phyloP scores from a whole-genome alignment of 2,888 invertebrate genomes.

The Cacoxenus indagator region DNA sequence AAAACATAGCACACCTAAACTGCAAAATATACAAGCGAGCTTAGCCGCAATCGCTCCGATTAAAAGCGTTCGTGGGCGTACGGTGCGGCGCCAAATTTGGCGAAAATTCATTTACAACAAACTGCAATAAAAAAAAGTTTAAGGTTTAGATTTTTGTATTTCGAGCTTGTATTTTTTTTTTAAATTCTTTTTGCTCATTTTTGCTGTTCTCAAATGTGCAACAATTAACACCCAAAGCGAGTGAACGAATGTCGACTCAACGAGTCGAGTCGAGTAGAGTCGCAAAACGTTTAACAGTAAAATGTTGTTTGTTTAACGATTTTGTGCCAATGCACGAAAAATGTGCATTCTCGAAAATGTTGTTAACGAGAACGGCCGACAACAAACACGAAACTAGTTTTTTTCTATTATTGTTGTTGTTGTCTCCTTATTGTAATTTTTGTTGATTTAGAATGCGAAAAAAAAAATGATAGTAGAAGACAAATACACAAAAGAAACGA shows the following conservation, averaged over 20 bases:
- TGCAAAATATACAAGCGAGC: no score
- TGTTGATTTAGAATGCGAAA: conserved; percentile 9
- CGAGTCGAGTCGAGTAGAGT: no score
- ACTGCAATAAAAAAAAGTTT: conserved; percentile 51
- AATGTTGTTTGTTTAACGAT: conserved; percentile 59
- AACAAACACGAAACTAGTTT: conserved; percentile 44
- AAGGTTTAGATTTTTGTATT: conserved; percentile 5
- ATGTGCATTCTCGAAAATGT: conserved; percentile 46
- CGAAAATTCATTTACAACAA: conserved; percentile 50
- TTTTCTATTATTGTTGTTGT: not conserved
- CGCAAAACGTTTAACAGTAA: conserved; percentile 49
- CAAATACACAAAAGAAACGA: conserved; percentile 61
- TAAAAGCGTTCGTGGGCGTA: conserved; percentile 52
- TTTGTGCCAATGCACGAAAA: conserved; percentile 23
- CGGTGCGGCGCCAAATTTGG: conserved; percentile 62
- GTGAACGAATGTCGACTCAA: conserved; percentile 32
- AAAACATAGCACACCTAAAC: no score
- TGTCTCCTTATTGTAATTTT: not conserved
- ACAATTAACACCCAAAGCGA: conserved; percentile 60
- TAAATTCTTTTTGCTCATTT: conserved; percentile 22
- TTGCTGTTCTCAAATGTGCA: conserved; percentile 48
- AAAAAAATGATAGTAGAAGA: conserved; percentile 40
- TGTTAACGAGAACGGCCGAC: conserved; percentile 64
- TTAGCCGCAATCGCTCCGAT: no score
- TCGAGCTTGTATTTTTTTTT: not conserved